Base-by-base conservation (phyloP, 2,113 vertebrate species). In the Glaucidium brasilianum region DNA sequence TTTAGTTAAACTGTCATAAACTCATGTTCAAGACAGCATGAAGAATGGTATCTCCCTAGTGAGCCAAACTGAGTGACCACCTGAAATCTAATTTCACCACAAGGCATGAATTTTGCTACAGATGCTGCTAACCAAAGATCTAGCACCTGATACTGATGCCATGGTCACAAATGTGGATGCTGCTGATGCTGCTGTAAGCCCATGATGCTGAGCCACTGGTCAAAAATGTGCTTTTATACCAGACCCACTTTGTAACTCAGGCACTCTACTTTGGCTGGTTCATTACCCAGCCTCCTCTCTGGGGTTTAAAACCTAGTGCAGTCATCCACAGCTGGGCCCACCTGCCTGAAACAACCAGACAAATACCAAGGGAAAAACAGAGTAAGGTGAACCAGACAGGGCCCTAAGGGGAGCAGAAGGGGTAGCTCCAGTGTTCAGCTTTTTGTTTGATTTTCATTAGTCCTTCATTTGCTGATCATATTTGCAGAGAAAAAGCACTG, bases 141-240 rank as follows among this genome's bases (percentile, higher is more conserved):
- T 29, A 47, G 26, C 23, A 49, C 29, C 55, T 32, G 27, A 7
- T 41, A 26, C 8, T 5, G 29, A 22, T 37, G 32, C 12, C 3
- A 0, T 4, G 35, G 27, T 39, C 3, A 0, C 20, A 26, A 43
- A 34, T 0, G 0, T 30, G 39, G 43, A 12, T 0, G 0, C 34
- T 39, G 58, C 27, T 23, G 47, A 27, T 15, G 49, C 41, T 55
- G 39, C 27, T 60, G 15, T 2, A 1, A 62, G 41, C 10, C 58
- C 10, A 2, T 2, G 32, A 5, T 39, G 39, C 58, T 55, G 41
- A 90, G 19, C 34, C 16, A 7, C 26, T 16, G 20, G 10, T 81
- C 34, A 37, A 76, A 85, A 74, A 32, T 1, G 2, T 29, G n/a
- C 25, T 47, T 63, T 73, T 63, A 53, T 55, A 21, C 18, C 52